Evolutionary conservation across 2,797 vertebrate species (phyloP).

Genomic region (Telmatherina bonti): DNA sequence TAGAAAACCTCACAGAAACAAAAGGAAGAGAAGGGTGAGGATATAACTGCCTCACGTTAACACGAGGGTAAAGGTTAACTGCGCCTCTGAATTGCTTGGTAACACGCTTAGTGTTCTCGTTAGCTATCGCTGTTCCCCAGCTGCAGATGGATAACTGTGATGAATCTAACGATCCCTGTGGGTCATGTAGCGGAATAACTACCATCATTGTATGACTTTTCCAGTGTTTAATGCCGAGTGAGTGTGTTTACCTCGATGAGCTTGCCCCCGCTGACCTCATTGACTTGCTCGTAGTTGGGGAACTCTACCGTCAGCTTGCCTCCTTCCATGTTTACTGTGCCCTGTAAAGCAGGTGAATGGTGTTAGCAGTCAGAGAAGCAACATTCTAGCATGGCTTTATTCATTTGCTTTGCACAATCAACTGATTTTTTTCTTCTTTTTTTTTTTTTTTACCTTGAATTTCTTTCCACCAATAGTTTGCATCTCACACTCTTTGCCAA

Average conservation of each 20-base stretch:
- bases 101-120: slow-evolving; percentile 16
- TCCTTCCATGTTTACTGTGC: slow-evolving; percentile 86
- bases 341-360: slow-evolving; percentile 75
- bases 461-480: slow-evolving; percentile 91
- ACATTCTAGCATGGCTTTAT: background rate
- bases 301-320: slow-evolving; percentile 86
- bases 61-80: background rate
- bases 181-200: slow-evolving; percentile 39
- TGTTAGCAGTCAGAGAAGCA: slow-evolving; percentile 4
- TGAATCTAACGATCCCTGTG: slow-evolving; percentile 38
- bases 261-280: slow-evolving; percentile 89
- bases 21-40: background rate
- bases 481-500: slow-evolving; percentile 89
- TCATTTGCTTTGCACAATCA: background rate
- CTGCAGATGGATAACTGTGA: slow-evolving; percentile 28
- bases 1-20: background rate
- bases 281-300: slow-evolving; percentile 90
- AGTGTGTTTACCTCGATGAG: slow-evolving; percentile 87
- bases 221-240: slow-evolving; percentile 12
- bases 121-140: slow-evolving; percentile 9
- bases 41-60: background rate
- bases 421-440: background rate
- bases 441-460: slow-evolving; percentile 86
- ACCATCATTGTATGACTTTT: slow-evolving; percentile 14
- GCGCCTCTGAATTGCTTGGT: slow-evolving; percentile 1